phyloP scores from a whole-genome alignment of 2,888 invertebrate genomes.

The Globia sparganii region DNA sequence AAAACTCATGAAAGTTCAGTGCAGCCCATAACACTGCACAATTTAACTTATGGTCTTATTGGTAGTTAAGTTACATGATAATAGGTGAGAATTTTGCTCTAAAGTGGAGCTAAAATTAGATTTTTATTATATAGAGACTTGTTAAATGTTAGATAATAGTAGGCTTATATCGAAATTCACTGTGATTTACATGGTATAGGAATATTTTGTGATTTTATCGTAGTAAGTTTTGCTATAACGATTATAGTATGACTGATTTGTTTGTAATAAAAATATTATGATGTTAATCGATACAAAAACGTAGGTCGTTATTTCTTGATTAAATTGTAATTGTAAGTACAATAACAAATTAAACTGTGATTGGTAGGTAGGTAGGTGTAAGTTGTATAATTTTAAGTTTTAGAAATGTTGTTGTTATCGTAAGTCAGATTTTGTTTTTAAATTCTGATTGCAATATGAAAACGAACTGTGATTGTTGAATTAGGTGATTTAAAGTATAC shows the following conservation, averaged over 20 bases:
- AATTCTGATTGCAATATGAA: too few relatives aligned
- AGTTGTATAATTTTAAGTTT: too few relatives aligned
- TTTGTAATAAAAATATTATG: conserved; percentile 45
- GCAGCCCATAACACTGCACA: conserved; percentile 42
- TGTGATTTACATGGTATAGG: conserved; percentile 44
- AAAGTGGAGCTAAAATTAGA: conserved; percentile 40
- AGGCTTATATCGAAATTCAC: conserved; percentile 42
- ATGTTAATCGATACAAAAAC: conserved; percentile 44
- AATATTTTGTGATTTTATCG: conserved; percentile 44
- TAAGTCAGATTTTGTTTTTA: too few relatives aligned
- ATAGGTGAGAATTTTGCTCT: conserved; percentile 44
- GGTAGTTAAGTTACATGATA: conserved; percentile 43
- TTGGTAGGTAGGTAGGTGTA: too few relatives aligned
- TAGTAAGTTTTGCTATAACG: conserved; percentile 44
- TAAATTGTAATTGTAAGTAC: conserved; percentile 41
- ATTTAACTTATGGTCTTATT: conserved; percentile 44
- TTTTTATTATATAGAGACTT: conserved; percentile 44
- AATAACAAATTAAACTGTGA: too few relatives aligned
- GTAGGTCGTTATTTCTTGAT: conserved; percentile 45
- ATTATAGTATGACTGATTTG: conserved; percentile 45
- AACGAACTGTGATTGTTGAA: too few relatives aligned
- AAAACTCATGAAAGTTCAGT: conserved; percentile 40
- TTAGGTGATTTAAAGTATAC: too few relatives aligned
- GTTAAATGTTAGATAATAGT: conserved; percentile 44
- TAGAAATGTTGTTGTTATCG: too few relatives aligned